Conservation (phyloP, 2,888 invertebrate species). For the Platypus cylindrus region DNA sequence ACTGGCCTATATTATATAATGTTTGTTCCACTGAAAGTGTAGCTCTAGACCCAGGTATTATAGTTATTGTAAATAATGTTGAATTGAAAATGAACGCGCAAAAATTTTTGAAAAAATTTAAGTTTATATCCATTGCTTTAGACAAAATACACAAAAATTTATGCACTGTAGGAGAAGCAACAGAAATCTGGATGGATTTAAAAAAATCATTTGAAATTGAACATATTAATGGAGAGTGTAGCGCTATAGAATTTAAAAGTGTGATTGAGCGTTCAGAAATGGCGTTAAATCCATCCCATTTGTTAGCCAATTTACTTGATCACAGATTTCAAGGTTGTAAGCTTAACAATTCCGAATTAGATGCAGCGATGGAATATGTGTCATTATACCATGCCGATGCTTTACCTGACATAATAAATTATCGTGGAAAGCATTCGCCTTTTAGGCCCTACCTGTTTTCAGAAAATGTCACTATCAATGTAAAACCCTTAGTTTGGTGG, state of each 20-base stretch:
- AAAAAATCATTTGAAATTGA: slow-evolving; percentile 2
- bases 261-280: slow-evolving; percentile 12
- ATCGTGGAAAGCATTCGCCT: slow-evolving; percentile 1
- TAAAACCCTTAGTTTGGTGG: slow-evolving; percentile 8
- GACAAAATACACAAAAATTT: too few relatives aligned
- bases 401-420: slow-evolving; percentile 5
- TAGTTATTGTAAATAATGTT: slow-evolving; percentile 4
- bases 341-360: slow-evolving; percentile 3
- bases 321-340: slow-evolving; percentile 2
- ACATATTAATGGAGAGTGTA: slow-evolving; percentile 3
- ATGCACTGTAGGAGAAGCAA: slow-evolving; percentile 4
- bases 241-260: slow-evolving; percentile 5
- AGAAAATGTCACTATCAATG: slow-evolving; percentile 5
- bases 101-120: slow-evolving; percentile 8
- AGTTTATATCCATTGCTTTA: slow-evolving; percentile 8
- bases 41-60: too few relatives aligned
- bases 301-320: slow-evolving; percentile 5
- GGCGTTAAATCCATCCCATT: slow-evolving; percentile 5
- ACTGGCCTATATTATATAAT: too few relatives aligned
- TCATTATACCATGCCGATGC: slow-evolving; percentile 2
- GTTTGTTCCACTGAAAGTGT: too few relatives aligned
- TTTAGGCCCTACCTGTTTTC: slow-evolving; percentile 6
- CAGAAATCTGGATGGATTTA: slow-evolving; percentile 3
- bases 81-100: slow-evolving; percentile 5
- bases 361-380: neutral